Percentiles rank a stretch among this genome's conserved stretches.
phyloP scores from a whole-genome alignment of 2,888 invertebrate genomes.

The Branchinecta sandiegonensis region DNA sequence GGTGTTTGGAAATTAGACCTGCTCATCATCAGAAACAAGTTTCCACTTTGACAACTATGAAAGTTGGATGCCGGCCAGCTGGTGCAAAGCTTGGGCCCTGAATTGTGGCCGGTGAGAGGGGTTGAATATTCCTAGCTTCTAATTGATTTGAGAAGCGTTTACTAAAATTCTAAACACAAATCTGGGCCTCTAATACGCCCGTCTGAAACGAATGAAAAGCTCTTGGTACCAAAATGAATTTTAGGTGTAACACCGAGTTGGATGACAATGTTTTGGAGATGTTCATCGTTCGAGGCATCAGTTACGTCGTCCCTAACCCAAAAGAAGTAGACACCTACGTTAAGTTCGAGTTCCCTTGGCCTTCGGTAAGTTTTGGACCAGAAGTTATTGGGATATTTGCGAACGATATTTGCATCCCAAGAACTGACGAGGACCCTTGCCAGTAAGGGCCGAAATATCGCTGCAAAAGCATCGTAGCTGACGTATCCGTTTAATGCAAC shows the following conservation, averaged over 20 bases:
- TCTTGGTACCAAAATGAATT: constrained; percentile 21
- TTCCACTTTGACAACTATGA: no score
- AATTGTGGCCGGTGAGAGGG: no score
- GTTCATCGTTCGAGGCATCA: constrained; percentile 67
- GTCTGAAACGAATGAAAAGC: background rate
- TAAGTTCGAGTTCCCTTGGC: constrained; percentile 80
- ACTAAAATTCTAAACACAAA: background rate
- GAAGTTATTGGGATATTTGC: background rate
- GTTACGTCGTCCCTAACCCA: constrained; percentile 64
- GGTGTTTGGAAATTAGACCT: no score
- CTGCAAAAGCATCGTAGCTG: no score
- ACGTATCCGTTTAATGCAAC: no score
- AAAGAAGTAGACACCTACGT: constrained; percentile 86
- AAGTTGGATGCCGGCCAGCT: no score
- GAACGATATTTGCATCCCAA: background rate
- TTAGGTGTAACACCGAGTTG: constrained; percentile 70
- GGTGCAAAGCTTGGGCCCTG: no score
- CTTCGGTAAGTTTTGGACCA: constrained; percentile 47
- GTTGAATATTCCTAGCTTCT: no score
- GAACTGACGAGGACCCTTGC: no score
- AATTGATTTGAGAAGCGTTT: no score
- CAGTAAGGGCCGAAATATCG: no score
- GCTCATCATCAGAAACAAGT: no score
- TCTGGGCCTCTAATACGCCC: background rate
- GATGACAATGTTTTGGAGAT: constrained; percentile 80